Evolutionary conservation across 2,888 invertebrate species (phyloP).

Genomic region (Anthophora plumipes): DNA sequence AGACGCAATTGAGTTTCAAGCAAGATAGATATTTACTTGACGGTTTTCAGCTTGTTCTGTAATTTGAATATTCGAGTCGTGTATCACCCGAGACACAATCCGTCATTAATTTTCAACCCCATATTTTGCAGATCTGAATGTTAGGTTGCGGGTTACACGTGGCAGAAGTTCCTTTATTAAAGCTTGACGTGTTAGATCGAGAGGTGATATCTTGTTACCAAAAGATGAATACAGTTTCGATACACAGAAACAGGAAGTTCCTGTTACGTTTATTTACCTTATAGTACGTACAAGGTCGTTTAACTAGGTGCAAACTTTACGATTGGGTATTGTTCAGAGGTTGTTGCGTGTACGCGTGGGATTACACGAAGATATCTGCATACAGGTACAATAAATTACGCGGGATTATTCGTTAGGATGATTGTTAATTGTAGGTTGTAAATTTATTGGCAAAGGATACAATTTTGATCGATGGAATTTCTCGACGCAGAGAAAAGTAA

Average conservation of each 20-base stretch:
- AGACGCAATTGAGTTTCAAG: neutral
- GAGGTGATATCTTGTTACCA: neutral
- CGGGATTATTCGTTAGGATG: neutral
- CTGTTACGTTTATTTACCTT: constrained; percentile 8
- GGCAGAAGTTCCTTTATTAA: constrained; percentile 42
- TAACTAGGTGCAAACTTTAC: neutral
- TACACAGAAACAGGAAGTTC: neutral
- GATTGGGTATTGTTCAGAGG: neutral
- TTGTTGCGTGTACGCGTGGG: neutral
- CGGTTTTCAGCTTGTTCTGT: neutral
- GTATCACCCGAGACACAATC: neutral
- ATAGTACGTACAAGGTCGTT: neutral
- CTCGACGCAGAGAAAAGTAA: neutral
- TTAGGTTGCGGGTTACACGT: neutral
- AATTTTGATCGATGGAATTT: neutral
- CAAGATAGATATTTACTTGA: constrained; percentile 22
- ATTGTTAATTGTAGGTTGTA: neutral
- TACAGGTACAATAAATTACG: neutral
- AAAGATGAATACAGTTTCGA: neutral
- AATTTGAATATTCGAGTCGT: constrained; percentile 15
- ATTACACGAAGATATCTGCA: neutral
- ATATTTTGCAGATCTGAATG: neutral
- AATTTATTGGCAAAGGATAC: neutral
- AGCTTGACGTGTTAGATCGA: neutral
- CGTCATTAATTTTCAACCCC: constrained; percentile 9